Base-by-base conservation (phyloP, 2,888 invertebrate species). In the Urechis unicinctus region DNA sequence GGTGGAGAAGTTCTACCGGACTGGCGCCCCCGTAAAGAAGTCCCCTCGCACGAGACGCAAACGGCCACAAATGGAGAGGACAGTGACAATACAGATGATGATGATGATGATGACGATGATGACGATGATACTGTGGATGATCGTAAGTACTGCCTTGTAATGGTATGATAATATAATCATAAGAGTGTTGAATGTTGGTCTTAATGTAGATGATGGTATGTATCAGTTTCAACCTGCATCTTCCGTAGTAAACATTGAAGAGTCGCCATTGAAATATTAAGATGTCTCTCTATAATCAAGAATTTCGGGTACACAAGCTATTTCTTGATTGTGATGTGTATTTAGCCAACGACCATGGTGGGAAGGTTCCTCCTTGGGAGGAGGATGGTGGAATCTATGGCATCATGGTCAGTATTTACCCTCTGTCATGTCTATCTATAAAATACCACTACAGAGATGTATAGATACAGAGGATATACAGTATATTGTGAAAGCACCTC, bases 331-430 rank as follows among this genome's bases (percentile, higher is more conserved):
- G 4, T 22, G 17, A 25, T 55, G 46, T 43, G 21, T 22, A 50
- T 55, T 41, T 26, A 59, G 59, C 54, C 17, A 48, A 58, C 22
- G 59, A 59, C 25, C 51, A 56, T 31, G 59, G 55, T 24, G 53
- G 58, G 5, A 60, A 57, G 30, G 48, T 59, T 41, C 57, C 60
- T 36, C 78, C 78, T 1, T 78, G 78, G 78, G 77, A 77, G 59
- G 78, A 78, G 61, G 77, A 78, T 25, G 73, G 74, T 68, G 78
- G 78, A 1, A 65, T 75, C 22, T 78, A 77, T 68, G 78, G 77
- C 21, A 75, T 78, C 28, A 76, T 78, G 73, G 63, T 63, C 30
- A 52, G 56, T 55, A 45, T 26, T 3, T 17, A 45, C 17, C 24
- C n/a, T n/a, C n/a, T n/a, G n/a, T n/a, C n/a, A n/a, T n/a, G n/a